These are phyloP conservation scores for Syritta pipiens DNA, from an alignment of 2,888 invertebrate genomes.

Conservation along the genomic window DNA sequence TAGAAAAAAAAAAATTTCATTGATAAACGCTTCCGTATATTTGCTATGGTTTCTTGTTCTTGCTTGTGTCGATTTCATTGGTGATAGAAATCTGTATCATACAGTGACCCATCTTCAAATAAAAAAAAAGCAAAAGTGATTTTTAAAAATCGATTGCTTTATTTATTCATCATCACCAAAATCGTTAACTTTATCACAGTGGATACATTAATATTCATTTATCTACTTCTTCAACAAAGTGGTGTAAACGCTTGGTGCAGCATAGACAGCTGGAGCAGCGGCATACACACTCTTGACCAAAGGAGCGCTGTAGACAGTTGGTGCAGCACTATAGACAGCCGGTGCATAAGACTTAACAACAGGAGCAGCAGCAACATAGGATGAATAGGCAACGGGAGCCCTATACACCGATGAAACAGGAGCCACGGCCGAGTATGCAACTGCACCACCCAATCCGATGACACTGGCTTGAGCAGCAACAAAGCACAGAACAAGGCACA, in stretches of 20 bases:
- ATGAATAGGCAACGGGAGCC: constrained; percentile 10
- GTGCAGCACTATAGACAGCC: constrained; percentile 1
- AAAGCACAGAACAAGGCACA: constrained; percentile 45
- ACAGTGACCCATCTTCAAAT: too few relatives aligned
- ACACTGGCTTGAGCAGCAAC: constrained; percentile 45
- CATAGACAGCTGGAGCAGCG: constrained; percentile 5
- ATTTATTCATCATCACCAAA: background rate
- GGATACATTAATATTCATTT: background rate
- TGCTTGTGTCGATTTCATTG: too few relatives aligned
- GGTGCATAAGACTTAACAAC: background rate
- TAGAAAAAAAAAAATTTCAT: too few relatives aligned
- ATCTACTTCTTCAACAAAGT: constrained; percentile 36
- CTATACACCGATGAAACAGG: constrained; percentile 1
- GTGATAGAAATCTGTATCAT: too few relatives aligned
- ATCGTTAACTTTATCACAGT: background rate
- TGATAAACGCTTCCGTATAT: too few relatives aligned
- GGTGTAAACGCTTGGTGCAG: constrained; percentile 4
- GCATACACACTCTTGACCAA: background rate
- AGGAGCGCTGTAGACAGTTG: constrained; percentile 13
- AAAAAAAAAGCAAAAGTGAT: too few relatives aligned
- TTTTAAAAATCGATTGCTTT: background rate
- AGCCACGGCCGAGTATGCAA: constrained; percentile 8
- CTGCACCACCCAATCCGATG: constrained; percentile 6
- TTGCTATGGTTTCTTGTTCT: too few relatives aligned
- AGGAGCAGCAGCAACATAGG: background rate